These are phyloP conservation scores for Budorcas taxicolor DNA, from an alignment of 2,113 vertebrate species.

Conservation along the genomic window DNA sequence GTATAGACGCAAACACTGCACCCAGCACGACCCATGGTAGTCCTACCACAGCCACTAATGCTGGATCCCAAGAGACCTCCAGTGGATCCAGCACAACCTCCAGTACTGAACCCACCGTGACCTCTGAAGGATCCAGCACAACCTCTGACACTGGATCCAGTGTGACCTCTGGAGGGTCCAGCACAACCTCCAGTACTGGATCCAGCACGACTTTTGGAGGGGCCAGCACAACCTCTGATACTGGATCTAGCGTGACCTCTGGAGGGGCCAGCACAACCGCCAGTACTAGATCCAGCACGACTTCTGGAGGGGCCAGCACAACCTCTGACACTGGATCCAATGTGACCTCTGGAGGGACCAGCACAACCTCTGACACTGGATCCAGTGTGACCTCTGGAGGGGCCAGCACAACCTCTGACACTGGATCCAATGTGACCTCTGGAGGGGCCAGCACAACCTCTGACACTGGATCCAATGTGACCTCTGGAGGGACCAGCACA, in stretches of 20 bases:
- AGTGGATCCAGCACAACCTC: background rate
- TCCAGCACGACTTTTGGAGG: fast-evolving
- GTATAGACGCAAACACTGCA: fast-evolving
- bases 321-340: fast-evolving
- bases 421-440: fast-evolving
- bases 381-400: fast-evolving
- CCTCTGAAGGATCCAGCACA: background rate
- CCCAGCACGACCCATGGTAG: fast-evolving
- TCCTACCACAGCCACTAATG: background rate
- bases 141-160: fast-evolving
- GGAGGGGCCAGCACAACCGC: fast-evolving
- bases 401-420: fast-evolving
- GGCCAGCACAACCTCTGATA: fast-evolving
- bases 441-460: fast-evolving
- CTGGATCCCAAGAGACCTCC: background rate
- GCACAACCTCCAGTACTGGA: fast-evolving
- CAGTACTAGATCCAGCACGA: fast-evolving
- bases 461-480: fast-evolving
- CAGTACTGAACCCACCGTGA: fast-evolving
- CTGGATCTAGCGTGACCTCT: fast-evolving
- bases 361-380: fast-evolving
- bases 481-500: background rate
- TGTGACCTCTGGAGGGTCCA: fast-evolving
- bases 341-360: fast-evolving
- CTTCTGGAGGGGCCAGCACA: fast-evolving